phyloP scores from a whole-genome alignment of 1,140 invertebrate species.

The Brachystomella parvula region DNA sequence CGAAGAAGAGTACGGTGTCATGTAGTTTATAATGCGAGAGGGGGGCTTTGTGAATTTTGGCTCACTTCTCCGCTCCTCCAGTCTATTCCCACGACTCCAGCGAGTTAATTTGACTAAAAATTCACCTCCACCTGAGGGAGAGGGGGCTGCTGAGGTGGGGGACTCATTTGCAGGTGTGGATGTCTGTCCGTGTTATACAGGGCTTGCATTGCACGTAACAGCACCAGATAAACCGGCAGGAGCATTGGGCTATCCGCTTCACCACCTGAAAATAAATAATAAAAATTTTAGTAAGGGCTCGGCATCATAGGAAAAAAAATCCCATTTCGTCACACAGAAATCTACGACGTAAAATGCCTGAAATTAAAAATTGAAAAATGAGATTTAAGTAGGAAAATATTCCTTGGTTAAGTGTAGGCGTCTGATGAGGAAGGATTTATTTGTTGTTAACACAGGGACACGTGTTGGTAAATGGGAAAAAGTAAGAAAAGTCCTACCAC shows the following conservation, averaged over 20 bases:
- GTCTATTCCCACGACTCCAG: not conserved
- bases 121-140: not conserved
- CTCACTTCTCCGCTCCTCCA: not conserved
- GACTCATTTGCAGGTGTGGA: constrained; percentile 52
- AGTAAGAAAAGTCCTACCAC: not conserved
- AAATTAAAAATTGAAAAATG: not conserved
- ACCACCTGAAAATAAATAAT: constrained; percentile 40
- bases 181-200: constrained; percentile 51
- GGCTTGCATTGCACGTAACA: constrained; percentile 58
- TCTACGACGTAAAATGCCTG: not conserved
- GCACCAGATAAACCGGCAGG: constrained; percentile 60
- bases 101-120: not conserved
- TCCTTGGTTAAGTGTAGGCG: no score
- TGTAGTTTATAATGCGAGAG: no score
- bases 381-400: not conserved
- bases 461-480: not conserved
- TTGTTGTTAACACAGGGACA: not conserved
- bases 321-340: not conserved
- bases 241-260: constrained; percentile 46
- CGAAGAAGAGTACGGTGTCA: not conserved
- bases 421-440: not conserved
- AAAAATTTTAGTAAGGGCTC: not conserved
- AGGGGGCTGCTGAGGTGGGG: not conserved
- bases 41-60: not conserved
- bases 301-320: not conserved